Percentiles rank a stretch among this genome's conserved stretches.
Conservation (phyloP, 2,888 invertebrate genomes). For the Eremobia ochroleuca region DNA sequence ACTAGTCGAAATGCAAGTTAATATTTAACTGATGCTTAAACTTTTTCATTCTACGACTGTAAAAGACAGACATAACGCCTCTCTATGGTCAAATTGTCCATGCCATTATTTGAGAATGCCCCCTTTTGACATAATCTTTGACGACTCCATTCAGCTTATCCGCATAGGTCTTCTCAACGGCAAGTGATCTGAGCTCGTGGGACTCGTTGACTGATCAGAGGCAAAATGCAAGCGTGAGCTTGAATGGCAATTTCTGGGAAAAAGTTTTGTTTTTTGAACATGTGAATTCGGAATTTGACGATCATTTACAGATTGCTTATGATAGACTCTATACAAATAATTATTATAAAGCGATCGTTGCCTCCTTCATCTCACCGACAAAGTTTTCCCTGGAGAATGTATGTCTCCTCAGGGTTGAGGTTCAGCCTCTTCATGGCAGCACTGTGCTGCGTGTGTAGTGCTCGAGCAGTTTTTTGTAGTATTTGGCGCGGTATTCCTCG, state of each 20-base stretch:
- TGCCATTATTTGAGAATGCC: slow-evolving; percentile 46
- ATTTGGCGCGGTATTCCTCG: slow-evolving; percentile 74
- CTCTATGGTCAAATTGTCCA: neutral
- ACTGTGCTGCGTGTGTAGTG: slow-evolving; percentile 72
- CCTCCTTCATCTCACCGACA: slow-evolving; percentile 76
- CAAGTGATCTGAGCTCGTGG: slow-evolving; percentile 63
- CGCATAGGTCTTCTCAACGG: slow-evolving; percentile 69
- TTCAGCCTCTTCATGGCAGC: slow-evolving; percentile 70
- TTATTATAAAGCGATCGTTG: no score
- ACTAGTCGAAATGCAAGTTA: neutral
- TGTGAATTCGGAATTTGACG: neutral
- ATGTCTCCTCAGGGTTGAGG: slow-evolving; percentile 73
- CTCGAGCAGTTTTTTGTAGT: slow-evolving; percentile 69
- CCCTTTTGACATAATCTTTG: slow-evolving; percentile 75
- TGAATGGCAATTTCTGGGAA: slow-evolving; percentile 13
- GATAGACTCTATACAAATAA: no score
- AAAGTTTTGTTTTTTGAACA: neutral
- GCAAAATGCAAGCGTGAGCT: slow-evolving; percentile 59
- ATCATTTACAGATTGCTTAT: no score
- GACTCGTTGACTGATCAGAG: slow-evolving; percentile 68
- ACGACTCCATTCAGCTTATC: slow-evolving; percentile 77
- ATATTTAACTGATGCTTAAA: neutral
- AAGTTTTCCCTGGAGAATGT: slow-evolving; percentile 77
- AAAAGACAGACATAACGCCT: neutral
- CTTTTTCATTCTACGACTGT: neutral